Conservation (phyloP, 2,113 vertebrate species). For the Seriola dumerili region DNA sequence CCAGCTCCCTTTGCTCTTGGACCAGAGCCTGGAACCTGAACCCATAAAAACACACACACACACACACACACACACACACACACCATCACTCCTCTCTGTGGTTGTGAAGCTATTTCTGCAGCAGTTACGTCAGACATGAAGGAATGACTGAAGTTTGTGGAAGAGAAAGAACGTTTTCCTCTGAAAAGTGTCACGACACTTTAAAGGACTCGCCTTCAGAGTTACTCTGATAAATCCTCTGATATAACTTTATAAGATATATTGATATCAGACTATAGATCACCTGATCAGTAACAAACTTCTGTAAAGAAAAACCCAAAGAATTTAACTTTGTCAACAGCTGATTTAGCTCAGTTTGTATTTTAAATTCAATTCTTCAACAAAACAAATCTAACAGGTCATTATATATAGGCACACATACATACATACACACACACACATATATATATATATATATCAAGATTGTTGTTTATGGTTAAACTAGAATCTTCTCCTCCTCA, state of each 20-base stretch:
- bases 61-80: conserved; percentile 40
- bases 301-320: too few species aligned
- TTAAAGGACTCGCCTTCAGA: conserved; percentile 5
- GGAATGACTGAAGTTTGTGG: conserved; percentile 61
- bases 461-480: too few species aligned
- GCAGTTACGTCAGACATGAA: conserved; percentile 74
- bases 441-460: too few species aligned
- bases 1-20: conserved; percentile 64
- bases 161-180: conserved; percentile 18
- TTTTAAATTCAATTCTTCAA: too few species aligned
- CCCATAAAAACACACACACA: conserved; percentile 50
- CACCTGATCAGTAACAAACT: too few species aligned
- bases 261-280: background rate
- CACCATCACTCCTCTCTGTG: conserved; percentile 74
- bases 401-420: too few species aligned
- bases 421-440: too few species aligned
- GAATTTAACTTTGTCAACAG: too few species aligned
- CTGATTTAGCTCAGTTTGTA: too few species aligned
- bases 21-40: conserved; percentile 75
- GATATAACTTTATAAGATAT: background rate
- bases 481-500: too few species aligned
- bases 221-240: background rate
- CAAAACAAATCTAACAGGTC: too few species aligned
- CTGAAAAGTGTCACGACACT: conserved; percentile 34
- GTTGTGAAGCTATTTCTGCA: conserved; percentile 79